Evolutionary conservation across 2,797 vertebrate species (phyloP).

Genomic region (Hypotaenidia okinawae): DNA sequence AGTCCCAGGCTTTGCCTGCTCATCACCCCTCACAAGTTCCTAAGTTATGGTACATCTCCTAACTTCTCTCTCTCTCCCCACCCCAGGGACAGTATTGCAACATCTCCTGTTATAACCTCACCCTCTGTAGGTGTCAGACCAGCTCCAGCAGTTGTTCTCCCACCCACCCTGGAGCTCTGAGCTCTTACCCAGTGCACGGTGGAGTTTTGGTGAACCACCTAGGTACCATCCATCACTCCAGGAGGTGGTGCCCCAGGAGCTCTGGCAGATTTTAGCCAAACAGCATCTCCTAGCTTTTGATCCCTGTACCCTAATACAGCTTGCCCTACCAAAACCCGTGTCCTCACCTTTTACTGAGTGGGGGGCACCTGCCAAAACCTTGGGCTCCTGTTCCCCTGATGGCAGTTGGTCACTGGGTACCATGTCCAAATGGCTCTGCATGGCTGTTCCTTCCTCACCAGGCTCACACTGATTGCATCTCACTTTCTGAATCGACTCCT

Average conservation of each 20-base stretch:
- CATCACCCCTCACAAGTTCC: neutral
- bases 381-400: neutral
- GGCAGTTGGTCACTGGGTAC: neutral
- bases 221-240: neutral
- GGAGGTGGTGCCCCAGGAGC: neutral
- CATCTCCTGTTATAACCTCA: neutral
- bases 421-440: neutral
- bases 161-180: neutral
- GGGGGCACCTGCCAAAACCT: neutral
- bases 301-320: neutral
- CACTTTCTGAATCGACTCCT: neutral
- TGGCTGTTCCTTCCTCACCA: neutral
- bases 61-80: neutral
- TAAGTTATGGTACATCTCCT: neutral
- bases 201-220: neutral
- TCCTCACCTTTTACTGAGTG: neutral
- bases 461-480: neutral
- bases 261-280: neutral
- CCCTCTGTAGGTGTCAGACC: neutral
- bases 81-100: rapidly evolving
- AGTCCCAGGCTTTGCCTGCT: neutral
- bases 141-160: neutral
- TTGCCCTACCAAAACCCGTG: neutral
- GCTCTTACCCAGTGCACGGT: neutral
- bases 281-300: neutral